Evolutionary conservation across 2,113 vertebrate genomes (phyloP).

Genomic region (Alouatta palliata): DNA sequence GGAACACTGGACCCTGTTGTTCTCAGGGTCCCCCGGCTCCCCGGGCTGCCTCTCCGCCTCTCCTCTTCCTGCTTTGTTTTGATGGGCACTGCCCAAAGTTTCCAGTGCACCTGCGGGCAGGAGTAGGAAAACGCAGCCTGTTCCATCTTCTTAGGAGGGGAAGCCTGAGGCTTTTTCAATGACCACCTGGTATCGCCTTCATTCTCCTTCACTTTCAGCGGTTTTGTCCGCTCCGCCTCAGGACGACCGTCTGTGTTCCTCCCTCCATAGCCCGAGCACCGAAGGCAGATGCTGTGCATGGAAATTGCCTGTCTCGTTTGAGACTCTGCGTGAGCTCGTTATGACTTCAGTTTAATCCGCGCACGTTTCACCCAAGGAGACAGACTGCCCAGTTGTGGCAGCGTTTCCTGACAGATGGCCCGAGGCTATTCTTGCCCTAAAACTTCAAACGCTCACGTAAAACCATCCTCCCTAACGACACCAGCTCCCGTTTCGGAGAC

Average conservation of each 20-base stretch:
- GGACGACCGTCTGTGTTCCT: neutral
- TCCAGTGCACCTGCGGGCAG: rapidly evolving
- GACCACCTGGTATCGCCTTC: rapidly evolving
- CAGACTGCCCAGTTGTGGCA: neutral
- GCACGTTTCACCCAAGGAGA: neutral
- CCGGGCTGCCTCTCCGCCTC: neutral
- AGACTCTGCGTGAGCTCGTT: neutral
- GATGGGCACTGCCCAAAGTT: rapidly evolving
- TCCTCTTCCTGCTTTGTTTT: rapidly evolving
- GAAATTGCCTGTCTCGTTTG: neutral
- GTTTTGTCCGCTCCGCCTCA: neutral
- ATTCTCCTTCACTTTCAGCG: neutral
- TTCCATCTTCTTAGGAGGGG: rapidly evolving
- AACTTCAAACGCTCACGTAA: neutral
- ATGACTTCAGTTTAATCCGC: neutral
- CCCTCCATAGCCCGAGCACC: neutral
- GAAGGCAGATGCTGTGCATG: neutral
- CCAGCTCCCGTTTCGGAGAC: rapidly evolving
- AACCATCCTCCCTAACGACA: too few relatives aligned
- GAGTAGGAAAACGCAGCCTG: rapidly evolving
- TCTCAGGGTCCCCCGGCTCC: neutral
- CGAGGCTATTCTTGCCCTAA: neutral
- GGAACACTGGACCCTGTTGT: neutral
- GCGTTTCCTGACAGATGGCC: neutral
- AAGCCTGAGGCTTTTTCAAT: too few relatives aligned